Conservation (phyloP, 2,113 vertebrate species). For the Odobenus rosmarus region DNA sequence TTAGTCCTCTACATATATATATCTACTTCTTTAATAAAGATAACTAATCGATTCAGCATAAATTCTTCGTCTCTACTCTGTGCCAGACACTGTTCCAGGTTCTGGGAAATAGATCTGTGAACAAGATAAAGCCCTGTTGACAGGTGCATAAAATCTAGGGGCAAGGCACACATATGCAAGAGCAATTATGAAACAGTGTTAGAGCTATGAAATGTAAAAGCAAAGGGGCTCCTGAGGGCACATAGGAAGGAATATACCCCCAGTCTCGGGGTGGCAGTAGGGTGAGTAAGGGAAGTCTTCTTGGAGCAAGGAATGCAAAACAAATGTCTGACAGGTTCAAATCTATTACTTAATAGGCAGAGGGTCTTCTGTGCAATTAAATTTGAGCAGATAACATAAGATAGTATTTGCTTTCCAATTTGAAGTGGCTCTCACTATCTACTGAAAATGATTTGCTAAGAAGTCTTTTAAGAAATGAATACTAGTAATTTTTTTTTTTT, state of each 20-base stretch:
- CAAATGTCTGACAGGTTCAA: background rate
- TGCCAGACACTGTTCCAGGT: background rate
- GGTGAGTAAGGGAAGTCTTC: background rate
- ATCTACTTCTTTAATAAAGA: background rate
- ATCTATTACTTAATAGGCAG: background rate
- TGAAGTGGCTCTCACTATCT: background rate
- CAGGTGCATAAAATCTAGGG: background rate
- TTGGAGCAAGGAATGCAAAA: background rate
- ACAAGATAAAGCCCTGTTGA: background rate
- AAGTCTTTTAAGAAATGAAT: slow-evolving; percentile 23
- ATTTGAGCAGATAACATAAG: background rate
- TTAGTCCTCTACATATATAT: background rate
- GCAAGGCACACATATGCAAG: background rate
- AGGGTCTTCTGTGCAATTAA: background rate
- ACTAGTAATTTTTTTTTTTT: background rate
- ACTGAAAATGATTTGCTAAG: background rate
- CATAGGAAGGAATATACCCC: background rate
- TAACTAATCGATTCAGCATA: background rate
- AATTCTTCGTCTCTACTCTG: background rate
- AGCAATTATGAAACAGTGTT: background rate
- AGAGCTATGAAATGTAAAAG: background rate
- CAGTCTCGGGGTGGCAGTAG: background rate
- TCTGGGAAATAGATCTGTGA: background rate
- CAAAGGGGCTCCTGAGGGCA: background rate
- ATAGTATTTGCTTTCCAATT: background rate